Evolutionary conservation across 2,113 vertebrate genomes (phyloP), one percentile per base, ranked within the genome.

Genomic region (Sphyrna mokarran): DNA sequence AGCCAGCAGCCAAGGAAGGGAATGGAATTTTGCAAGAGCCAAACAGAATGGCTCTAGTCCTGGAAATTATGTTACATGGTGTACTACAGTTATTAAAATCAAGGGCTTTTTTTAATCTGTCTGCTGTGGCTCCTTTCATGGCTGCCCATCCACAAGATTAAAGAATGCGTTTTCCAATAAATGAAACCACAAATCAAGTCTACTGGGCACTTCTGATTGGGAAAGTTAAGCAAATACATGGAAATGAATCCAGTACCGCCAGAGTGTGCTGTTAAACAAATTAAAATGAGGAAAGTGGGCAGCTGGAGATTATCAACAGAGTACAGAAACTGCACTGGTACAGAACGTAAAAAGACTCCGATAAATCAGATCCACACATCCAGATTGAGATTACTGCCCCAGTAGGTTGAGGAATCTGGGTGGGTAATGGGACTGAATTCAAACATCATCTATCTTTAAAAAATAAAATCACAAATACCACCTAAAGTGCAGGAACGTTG

Each of bases 251-350:
- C 61, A 14, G 54, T 90, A 33, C 48, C 48, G 26, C 48, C 43
- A 87, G 85, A 90, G 86, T 58, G 87, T 90, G 87, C 87, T 90
- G 87, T 90, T 90, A 90, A 90, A 90, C 87, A 90, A 90, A 63
- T 58, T 87, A 54, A 61, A 29, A 33, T 26, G 29, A 16, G 54
- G 16, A 90, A 90, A 33, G 26, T 63, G 23, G 54, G 26, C 4
- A 61, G 54, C 54, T 58, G 54, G 26, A 61, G 87, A 90, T 6
- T 61, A 33, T 58, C 26, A 61, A 16, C 29, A n/a, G 54, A n/a
- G 54, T 40, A 40, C 87, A 33, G 54, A 54, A 58, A 29, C 48
- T 63, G 26, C 26, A 90, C 87, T 11, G 33, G 54, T 13, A 54
- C 54, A 61, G 26, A 90, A 33, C 16, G 54, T 10, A 90, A 61